Base-by-base conservation (phyloP, 2,888 invertebrate genomes). In the Leptinotarsa juncta region DNA sequence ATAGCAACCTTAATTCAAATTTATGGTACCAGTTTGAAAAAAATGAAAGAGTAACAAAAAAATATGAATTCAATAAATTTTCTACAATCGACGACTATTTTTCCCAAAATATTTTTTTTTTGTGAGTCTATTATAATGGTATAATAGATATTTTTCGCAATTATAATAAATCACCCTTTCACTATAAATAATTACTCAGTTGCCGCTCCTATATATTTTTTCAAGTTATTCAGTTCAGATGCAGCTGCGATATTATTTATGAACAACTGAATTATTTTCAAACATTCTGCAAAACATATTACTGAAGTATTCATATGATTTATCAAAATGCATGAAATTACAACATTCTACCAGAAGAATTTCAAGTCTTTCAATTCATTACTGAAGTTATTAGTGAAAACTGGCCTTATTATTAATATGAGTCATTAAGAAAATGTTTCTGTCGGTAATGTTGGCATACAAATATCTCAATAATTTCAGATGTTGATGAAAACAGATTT, bases 201-300 rank as follows among this genome's bases (percentile, higher is more conserved):
- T 20, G 69, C 57, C 69, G 32, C 69, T 57, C 69, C 69, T 55
- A 51, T 4, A 51, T 51, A 57, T 23, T 3, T 69, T 71, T 57
- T 26, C n/a, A 23, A 67, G 66, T 26, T 71, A 67, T 66, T 66
- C 66, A 53, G 71, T 57, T 23, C 66, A 66, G 66, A 71, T 66
- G 66, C 55, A 71, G 53, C 71, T 53, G 71, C 53, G 10, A 53
- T 49, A 68, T 26, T 4, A 26, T 68, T 16, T 68, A 71, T 71
- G 23, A 71, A 71, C 65, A 65, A 57, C 49, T 55, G n/a, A 71
- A 71, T 71, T 66, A 53, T 48, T 66, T 55, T 57, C 65, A 57
- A 60, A 69, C 55, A 57, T 69, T 69, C 69, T 57, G 55, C 18
- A 57, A 60, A 48, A 57, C 57, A 14, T 48, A 69, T 69, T 57